Conservation (phyloP, 2,797 vertebrate species). For the Scomberomorus guttatus region DNA sequence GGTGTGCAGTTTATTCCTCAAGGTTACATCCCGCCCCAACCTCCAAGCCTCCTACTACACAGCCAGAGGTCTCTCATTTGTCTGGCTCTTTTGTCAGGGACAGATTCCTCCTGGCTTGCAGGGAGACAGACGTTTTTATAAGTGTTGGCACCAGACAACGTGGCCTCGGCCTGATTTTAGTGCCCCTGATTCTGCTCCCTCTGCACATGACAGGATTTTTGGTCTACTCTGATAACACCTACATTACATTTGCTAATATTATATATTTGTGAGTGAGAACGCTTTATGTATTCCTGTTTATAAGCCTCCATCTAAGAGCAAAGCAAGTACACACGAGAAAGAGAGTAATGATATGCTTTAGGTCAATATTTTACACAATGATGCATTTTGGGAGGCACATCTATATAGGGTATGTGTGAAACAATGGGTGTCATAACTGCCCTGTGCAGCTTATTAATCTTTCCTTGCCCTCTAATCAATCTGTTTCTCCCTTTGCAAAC, state of each 20-base stretch:
- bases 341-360: constrained; percentile 95
- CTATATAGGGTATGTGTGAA: constrained; percentile 89
- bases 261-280: constrained; percentile 77
- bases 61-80: constrained; percentile 86
- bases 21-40: constrained; percentile 84
- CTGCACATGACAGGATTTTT: constrained; percentile 85
- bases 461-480: constrained; percentile 90
- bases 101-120: constrained; percentile 88
- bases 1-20: constrained; percentile 70
- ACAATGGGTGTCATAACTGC: constrained; percentile 95
- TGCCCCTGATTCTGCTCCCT: constrained; percentile 76
- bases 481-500: constrained; percentile 86
- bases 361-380: constrained; percentile 96
- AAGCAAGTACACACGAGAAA: constrained; percentile 89
- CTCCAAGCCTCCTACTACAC: constrained; percentile 60
- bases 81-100: constrained; percentile 87
- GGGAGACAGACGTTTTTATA: constrained; percentile 89
- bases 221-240: constrained; percentile 87
- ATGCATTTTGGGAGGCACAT: constrained; percentile 93
- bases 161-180: constrained; percentile 85
- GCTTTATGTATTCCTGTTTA: constrained; percentile 92
- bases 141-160: constrained; percentile 86
- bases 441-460: constrained; percentile 93
- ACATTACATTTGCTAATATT: neutral
- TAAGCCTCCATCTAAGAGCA: constrained; percentile 88